Conservation (phyloP, 2,113 vertebrate genomes). For the Pipra filicauda region DNA sequence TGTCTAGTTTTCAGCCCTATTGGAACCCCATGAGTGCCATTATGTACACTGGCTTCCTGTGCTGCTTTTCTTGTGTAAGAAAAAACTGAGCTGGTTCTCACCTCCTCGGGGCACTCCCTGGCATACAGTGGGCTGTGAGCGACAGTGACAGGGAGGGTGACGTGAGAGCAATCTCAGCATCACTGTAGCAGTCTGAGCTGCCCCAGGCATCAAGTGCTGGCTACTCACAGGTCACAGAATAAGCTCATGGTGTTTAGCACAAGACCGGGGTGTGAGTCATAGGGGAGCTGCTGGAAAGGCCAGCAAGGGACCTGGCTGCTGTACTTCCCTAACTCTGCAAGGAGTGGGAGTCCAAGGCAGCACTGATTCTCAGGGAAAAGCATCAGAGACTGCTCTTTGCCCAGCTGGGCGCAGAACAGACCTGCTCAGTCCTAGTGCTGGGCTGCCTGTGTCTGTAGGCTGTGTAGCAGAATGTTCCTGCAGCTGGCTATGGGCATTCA, state of each 20-base stretch:
- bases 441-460: neutral
- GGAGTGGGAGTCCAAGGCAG: neutral
- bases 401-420: neutral
- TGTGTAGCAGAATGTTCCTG: neutral
- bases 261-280: neutral
- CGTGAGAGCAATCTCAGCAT: neutral
- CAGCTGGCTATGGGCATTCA: rapidly evolving
- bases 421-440: neutral
- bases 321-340: neutral
- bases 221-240: neutral
- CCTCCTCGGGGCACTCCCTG: neutral
- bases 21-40: neutral
- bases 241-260: neutral
- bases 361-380: neutral
- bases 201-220: neutral
- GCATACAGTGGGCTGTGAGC: neutral
- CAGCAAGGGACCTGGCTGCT: neutral
- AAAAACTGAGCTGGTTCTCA: neutral
- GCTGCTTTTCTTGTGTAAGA: neutral
- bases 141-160: neutral
- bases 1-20: neutral
- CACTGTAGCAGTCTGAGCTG: neutral
- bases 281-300: neutral
- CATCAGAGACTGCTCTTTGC: neutral
- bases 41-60: neutral